Percentiles rank a stretch among this genome's conserved stretches.
Evolutionary conservation across 2,888 invertebrate species (phyloP).

Genomic region (Marasmarcha lunaedactyla): DNA sequence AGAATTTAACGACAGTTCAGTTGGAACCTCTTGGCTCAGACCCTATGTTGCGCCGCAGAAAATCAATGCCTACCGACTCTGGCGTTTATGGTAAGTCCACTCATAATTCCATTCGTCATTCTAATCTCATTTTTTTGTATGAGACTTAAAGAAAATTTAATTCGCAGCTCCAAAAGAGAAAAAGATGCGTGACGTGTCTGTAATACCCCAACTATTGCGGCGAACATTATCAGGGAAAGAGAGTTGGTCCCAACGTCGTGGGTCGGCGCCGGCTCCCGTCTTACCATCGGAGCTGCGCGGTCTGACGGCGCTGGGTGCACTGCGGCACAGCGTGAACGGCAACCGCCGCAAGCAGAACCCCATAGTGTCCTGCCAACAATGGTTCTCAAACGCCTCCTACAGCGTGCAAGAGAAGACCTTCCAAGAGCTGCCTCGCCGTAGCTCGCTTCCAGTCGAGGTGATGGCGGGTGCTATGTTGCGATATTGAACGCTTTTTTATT

Average conservation of each 20-base stretch:
- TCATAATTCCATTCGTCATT: too few relatives aligned
- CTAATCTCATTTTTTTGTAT: too few relatives aligned
- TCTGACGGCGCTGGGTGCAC: conserved; percentile 22
- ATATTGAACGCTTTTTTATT: conserved; percentile 26
- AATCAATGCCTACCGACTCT: conserved; percentile 43
- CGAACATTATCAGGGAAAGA: conserved; percentile 36
- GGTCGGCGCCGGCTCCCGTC: conserved; percentile 43
- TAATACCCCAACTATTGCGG: conserved; percentile 30
- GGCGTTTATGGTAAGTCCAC: conserved; percentile 24
- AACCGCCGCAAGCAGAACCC: conserved; percentile 29
- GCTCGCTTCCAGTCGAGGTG: conserved; percentile 60
- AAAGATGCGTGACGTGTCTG: conserved; percentile 29
- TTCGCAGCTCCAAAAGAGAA: conserved; percentile 33
- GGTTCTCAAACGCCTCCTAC: conserved; percentile 30
- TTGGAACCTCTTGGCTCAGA: conserved; percentile 24
- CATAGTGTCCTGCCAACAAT: conserved; percentile 33
- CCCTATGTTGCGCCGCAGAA: conserved; percentile 29
- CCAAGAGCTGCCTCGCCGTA: conserved; percentile 31
- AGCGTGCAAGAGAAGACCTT: conserved; percentile 24
- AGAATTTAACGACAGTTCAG: conserved; percentile 34
- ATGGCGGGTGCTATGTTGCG: conserved; percentile 41
- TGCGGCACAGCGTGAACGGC: conserved; percentile 32
- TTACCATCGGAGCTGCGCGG: conserved; percentile 31
- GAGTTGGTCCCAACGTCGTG: conserved; percentile 33
- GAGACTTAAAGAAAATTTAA: too few relatives aligned